A percentile compares a stretch with the other conserved stretches of the same genome.
These are phyloP conservation scores for Zygothrica quintamaculata DNA, from an alignment of 2,888 invertebrate species.

Conservation along the genomic window DNA sequence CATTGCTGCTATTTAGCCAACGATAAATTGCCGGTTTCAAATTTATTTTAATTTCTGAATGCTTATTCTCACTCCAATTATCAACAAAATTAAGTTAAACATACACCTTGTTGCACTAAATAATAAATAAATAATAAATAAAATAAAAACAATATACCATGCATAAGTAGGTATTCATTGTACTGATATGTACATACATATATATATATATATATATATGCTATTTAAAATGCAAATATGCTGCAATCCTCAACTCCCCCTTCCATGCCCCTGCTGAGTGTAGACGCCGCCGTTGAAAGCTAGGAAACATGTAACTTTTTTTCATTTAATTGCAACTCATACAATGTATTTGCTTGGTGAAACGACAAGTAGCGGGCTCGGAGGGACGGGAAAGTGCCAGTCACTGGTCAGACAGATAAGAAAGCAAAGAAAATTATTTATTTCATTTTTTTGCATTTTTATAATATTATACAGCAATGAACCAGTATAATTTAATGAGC, in stretches of 20 bases:
- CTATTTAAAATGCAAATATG: slow-evolving; percentile 78
- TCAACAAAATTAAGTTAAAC: slow-evolving; percentile 78
- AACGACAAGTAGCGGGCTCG: too few species aligned
- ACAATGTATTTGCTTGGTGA: slow-evolving; percentile 30
- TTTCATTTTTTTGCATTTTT: neutral
- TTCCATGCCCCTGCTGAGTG: slow-evolving; percentile 5
- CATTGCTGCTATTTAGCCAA: too few species aligned
- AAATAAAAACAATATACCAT: too few species aligned
- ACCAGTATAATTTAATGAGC: slow-evolving; percentile 60
- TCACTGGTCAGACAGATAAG: slow-evolving; percentile 47
- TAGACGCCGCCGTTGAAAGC: slow-evolving; percentile 59
- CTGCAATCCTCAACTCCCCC: slow-evolving; percentile 16
- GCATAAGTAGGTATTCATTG: too few species aligned
- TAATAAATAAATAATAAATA: slow-evolving; percentile 68
- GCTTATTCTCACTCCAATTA: slow-evolving; percentile 78
- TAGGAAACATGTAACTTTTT: slow-evolving; percentile 64
- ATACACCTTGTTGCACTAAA: slow-evolving; percentile 75
- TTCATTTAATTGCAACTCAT: slow-evolving; percentile 60
- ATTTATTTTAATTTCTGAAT: slow-evolving; percentile 65
- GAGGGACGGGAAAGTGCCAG: neutral
- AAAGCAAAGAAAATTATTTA: slow-evolving; percentile 21
- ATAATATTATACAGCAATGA: slow-evolving; percentile 16
- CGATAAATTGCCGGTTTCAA: too few species aligned
- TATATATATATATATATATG: slow-evolving; percentile 33
- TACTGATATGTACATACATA: neutral